Evolutionary conservation across 2,113 vertebrate genomes (phyloP), one percentile per base, ranked within the genome.

Genomic region (Corythoichthys haematopterus): DNA sequence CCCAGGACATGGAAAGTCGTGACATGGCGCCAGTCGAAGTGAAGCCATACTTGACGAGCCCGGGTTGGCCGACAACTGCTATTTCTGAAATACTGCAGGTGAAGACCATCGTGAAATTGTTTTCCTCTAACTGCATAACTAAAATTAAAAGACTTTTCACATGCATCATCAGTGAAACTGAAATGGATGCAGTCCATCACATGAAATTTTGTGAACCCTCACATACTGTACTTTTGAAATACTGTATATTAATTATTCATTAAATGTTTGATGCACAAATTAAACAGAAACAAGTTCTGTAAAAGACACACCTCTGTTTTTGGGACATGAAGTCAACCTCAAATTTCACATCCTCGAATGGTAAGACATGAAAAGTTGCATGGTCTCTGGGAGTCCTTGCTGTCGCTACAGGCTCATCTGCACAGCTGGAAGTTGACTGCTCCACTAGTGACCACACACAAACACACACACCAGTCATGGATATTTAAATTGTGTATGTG

Each of bases 51-150:
- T 82, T 75, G 58, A 36, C 76, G 45, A 92, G 87, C 10, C 69
- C 75, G 11, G 88, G 88, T 0, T 87, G 88, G 2, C 91, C 91
- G 11, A 89, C 83, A 40, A 90, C 84, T 0, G 79, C 86, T 0
- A 90, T 55, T 52, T 92, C 90, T n/a, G 6, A 46, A 65, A 88
- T 78, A 43, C 90, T 91, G 77, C 0, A 52, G 20, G 9, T 20
- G 57, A 38, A 7, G 2, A 16, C 15, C 57, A 9, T 10, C 40
- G n/a, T 12, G 53, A 55, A 53, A 53, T 28, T 8, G 6, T 33
- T 55, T 2, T 28, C 8, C 50, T n/a, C n/a, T 20, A 28, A 55
- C 33, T 28, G 20, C n/a, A 33, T 33, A 28, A 10, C 16, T 11
- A 43, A 20, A 2, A 8, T 16, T 43, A 61, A 11, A 43, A 61